phyloP scores from a whole-genome alignment of 64 coral and sea anemone species.

The Stichodactyla mertensii region DNA sequence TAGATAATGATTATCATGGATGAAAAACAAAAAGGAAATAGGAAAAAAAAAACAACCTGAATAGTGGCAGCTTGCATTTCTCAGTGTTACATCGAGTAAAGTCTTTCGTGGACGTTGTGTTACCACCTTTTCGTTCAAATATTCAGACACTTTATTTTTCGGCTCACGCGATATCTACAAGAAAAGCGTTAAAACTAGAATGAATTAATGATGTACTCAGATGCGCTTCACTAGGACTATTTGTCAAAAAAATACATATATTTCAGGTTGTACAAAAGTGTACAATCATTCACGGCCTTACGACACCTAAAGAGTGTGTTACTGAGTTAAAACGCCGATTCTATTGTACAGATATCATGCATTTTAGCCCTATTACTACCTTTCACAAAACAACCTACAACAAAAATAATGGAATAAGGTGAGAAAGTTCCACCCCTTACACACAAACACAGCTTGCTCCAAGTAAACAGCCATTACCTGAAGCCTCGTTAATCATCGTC shows the following conservation, averaged over 20 bases:
- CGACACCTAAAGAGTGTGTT: neutral
- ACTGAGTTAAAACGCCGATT: neutral
- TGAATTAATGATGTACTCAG: neutral
- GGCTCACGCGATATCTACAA: neutral
- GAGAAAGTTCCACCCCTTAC: conserved; percentile 27
- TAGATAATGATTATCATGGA: neutral
- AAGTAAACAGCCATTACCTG: conserved; percentile 73
- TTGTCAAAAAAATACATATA: neutral
- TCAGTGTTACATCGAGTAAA: neutral
- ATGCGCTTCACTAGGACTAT: neutral
- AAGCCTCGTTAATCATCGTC: conserved; percentile 68
- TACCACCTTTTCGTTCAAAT: neutral
- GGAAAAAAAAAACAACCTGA: neutral
- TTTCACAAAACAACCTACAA: neutral
- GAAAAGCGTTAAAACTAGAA: neutral
- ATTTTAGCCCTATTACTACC: neutral
- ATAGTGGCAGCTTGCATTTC: neutral
- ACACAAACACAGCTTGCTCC: conserved; percentile 59
- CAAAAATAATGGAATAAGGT: conserved; percentile 7
- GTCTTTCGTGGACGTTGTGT: neutral
- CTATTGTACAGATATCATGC: neutral
- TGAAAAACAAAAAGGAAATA: neutral
- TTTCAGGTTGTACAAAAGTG: neutral
- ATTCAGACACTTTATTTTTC: neutral
- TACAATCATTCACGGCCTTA: neutral